Percentiles rank a stretch among this genome's conserved stretches.
phyloP scores from a whole-genome alignment of 1,140 invertebrate species.

The Temnothorax nylanderi region DNA sequence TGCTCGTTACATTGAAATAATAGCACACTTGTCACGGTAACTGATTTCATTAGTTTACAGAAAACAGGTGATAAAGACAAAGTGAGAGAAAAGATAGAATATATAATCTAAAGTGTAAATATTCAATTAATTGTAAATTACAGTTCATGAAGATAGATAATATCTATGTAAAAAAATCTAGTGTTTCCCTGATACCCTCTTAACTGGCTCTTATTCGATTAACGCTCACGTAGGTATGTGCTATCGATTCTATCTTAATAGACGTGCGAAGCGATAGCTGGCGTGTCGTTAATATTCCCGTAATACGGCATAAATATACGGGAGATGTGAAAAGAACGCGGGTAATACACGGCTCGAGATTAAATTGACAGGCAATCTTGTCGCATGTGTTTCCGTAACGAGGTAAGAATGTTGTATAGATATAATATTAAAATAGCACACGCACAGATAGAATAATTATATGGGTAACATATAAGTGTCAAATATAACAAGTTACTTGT shows the following conservation, averaged over 20 bases:
- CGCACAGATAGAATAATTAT: not conserved
- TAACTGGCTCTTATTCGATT: conserved; percentile 54
- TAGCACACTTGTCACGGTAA: not conserved
- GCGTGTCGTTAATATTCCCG: conserved; percentile 64
- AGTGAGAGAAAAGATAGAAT: not conserved
- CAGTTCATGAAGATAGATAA: conserved; percentile 2
- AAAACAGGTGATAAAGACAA: not conserved
- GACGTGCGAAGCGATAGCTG: conserved; percentile 50
- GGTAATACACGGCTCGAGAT: conserved; percentile 55
- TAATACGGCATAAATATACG: conserved; percentile 61
- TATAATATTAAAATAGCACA: not conserved
- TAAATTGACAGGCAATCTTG: conserved; percentile 59
- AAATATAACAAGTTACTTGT: not conserved
- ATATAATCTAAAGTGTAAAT: conserved; percentile 37
- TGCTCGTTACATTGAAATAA: not conserved
- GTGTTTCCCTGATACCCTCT: not conserved
- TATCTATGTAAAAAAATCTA: not conserved
- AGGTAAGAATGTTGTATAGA: not conserved
- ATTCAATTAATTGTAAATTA: conserved; percentile 26
- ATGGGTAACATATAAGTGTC: not conserved
- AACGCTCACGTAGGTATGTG: conserved; percentile 24
- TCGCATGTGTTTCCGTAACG: conserved; percentile 11
- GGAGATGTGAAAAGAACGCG: conserved; percentile 48
- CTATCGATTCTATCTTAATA: conserved; percentile 47
- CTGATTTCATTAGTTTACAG: not conserved